These are phyloP conservation scores for Diadegma fenestrale DNA, from an alignment of 2,888 invertebrate species.

Conservation along the genomic window DNA sequence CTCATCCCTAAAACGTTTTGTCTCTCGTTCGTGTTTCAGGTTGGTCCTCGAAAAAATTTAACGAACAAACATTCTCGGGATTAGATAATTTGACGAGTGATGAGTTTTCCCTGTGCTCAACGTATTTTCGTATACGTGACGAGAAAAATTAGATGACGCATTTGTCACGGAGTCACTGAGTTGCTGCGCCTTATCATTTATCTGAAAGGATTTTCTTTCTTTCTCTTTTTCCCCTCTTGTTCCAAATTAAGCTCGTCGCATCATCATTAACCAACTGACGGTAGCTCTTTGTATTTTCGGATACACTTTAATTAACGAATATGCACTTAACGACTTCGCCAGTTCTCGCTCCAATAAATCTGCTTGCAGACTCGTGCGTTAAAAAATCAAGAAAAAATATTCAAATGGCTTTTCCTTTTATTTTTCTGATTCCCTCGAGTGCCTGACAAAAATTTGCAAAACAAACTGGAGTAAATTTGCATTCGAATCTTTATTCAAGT, in stretches of 20 bases:
- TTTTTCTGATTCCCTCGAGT: background rate
- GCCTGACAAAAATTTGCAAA: background rate
- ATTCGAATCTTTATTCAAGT: background rate
- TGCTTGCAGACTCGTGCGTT: background rate
- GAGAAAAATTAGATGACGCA: constrained; percentile 36
- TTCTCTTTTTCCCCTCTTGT: constrained; percentile 20
- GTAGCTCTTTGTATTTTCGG: constrained; percentile 49
- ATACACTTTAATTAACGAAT: constrained; percentile 57
- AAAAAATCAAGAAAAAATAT: constrained; percentile 3
- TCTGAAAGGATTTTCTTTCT: constrained; percentile 34
- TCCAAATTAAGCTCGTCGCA: constrained; percentile 45
- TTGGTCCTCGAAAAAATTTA: background rate
- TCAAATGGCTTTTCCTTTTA: background rate
- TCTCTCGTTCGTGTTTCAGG: background rate
- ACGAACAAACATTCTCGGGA: background rate
- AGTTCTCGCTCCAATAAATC: constrained; percentile 46
- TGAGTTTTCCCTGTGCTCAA: background rate
- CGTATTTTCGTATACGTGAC: constrained; percentile 34
- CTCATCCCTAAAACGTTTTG: background rate
- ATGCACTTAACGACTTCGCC: constrained; percentile 51
- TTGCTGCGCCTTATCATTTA: constrained; percentile 54
- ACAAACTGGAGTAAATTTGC: background rate
- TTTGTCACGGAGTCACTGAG: constrained; percentile 37
- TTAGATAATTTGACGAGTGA: constrained; percentile 53
- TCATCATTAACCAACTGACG: constrained; percentile 49